Percentiles rank a stretch among this genome's conserved stretches.
phyloP scores from a whole-genome alignment of 2,797 vertebrate genomes.

The Gymnoscopelus microlampas region DNA sequence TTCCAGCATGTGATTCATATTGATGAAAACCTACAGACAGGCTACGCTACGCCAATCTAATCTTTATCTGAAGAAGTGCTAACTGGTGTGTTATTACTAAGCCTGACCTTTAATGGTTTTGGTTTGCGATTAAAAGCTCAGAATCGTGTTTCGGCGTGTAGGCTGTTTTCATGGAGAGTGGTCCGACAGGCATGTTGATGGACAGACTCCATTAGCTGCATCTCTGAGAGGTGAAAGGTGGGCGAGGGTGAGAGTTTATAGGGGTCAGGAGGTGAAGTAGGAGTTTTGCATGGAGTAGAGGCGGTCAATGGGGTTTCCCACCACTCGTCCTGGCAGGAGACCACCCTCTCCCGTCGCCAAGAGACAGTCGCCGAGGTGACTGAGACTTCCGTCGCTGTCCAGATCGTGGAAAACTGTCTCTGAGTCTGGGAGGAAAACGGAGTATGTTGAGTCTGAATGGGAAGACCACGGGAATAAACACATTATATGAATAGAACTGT shows the following conservation, averaged over 20 bases:
- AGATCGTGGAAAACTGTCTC: conserved; percentile 91
- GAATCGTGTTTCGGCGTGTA: conserved; percentile 40
- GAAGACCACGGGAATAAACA: not conserved
- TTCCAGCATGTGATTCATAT: conserved; percentile 75
- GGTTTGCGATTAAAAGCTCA: conserved; percentile 57
- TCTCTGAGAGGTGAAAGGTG: conserved; percentile 72
- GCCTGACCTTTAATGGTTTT: conserved; percentile 41
- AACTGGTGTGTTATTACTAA: conserved; percentile 42
- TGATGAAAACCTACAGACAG: conserved; percentile 44
- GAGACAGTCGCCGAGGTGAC: conserved; percentile 90
- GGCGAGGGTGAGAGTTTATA: conserved; percentile 67
- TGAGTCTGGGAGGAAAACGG: conserved; percentile 76
- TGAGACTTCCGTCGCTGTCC: conserved; percentile 88
- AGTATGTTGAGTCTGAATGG: not conserved
- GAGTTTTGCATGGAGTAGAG: conserved; percentile 96
- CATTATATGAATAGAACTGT: too few relatives aligned
- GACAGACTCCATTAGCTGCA: conserved; percentile 75
- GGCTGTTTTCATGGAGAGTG: conserved; percentile 50
- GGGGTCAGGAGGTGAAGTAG: conserved; percentile 94
- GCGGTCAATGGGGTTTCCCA: conserved; percentile 92
- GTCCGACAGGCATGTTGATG: conserved; percentile 66
- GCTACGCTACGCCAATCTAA: conserved; percentile 39
- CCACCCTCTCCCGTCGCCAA: conserved; percentile 84
- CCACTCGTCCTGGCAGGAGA: conserved; percentile 84
- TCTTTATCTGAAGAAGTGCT: conserved; percentile 26